Conservation (phyloP, 2,113 vertebrate species). For the Notiomystis cincta region DNA sequence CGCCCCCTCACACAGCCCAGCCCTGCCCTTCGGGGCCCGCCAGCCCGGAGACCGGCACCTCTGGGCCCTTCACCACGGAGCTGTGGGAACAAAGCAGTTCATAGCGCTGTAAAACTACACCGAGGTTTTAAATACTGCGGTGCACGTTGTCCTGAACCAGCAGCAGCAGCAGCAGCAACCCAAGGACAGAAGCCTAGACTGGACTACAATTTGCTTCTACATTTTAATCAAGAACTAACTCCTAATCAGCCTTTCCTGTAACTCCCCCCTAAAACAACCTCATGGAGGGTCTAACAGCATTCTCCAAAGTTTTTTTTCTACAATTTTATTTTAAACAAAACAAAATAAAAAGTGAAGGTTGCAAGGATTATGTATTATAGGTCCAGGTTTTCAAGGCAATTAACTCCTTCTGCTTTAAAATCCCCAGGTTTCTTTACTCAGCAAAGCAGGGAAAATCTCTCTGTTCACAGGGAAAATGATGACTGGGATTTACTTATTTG, state of each 20-base stretch:
- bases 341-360: not conserved
- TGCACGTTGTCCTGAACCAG: not conserved
- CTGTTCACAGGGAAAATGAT: not conserved
- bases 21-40: fast-evolving
- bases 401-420: not conserved
- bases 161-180: not conserved
- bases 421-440: not conserved
- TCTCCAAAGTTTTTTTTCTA: not conserved
- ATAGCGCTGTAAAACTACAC: fast-evolving
- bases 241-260: not conserved
- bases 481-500: not conserved
- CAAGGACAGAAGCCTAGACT: not conserved
- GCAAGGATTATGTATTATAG: not conserved
- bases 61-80: fast-evolving
- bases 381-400: not conserved
- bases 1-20: fast-evolving
- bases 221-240: not conserved
- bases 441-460: not conserved
- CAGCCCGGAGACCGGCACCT: not conserved
- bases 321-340: not conserved
- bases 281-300: not conserved
- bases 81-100: fast-evolving
- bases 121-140: not conserved
- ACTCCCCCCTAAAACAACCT: not conserved
- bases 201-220: not conserved